Base-by-base conservation (phyloP, 2,797 vertebrate genomes). In the Bryconaethiops microstoma region DNA sequence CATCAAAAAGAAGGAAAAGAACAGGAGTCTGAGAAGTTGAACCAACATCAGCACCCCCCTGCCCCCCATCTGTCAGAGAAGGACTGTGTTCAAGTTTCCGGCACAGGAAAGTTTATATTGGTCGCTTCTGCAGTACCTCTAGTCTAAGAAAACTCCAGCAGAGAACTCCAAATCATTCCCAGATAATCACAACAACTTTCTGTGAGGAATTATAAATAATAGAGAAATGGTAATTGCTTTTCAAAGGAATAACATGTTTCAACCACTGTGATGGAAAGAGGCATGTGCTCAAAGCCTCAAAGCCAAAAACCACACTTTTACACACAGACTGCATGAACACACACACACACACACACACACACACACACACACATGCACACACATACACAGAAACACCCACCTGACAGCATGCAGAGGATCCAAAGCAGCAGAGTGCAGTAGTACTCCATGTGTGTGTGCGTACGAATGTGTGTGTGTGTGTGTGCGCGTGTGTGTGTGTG, bases 351-450 rank as follows among this genome's bases (percentile, higher is more conserved):
- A 45, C 42, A 45, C 42, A 3, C 54, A 48, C 50, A 54, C 21
- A 40, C 60, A 63, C 77, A 77, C 40, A 50, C 60, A 69, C 29
- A 59, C 39, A 52, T 57, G 35, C 21, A 50, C 21, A 50, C 4
- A 42, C 23, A 50, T 17, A 45, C 5, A 62, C 73, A 78, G n/a
- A 48, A 62, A 25, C 29, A 89, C 96, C 94, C 92, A 99, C 98
- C 97, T 89, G 95, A 92, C 79, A 95, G 92, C 83, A 95, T 88
- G 89, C 95, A 92, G 84, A 92, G 92, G 88, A 92, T 93, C 92
- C 97, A 98, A 89, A 97, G 92, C 88, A 97, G 91, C 87, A 96
- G 83, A 87, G 95, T 90, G 88, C 94, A 89, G 94, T 89, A 94
- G 90, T 96, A 93, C 93, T 96, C 96, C 97, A 98, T 98, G 92